Evolutionary conservation across 2,888 invertebrate species (phyloP), one percentile per base, ranked within the genome.

Genomic region (Eumerus sabulonum): DNA sequence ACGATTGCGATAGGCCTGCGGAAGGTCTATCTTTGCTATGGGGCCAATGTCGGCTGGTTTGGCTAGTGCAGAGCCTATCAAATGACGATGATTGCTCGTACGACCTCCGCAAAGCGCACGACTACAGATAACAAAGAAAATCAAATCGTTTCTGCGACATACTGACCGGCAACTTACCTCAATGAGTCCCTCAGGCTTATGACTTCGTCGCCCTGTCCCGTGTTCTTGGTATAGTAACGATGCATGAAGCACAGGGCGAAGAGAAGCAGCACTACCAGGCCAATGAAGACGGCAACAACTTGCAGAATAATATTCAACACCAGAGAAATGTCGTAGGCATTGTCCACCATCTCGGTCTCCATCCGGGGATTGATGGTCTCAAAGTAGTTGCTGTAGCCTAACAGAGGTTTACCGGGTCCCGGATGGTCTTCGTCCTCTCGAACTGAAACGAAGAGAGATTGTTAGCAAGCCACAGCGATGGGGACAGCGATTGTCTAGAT

Each of bases 11-110:
- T 94, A 97, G 0, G 96, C 93, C 51, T 92, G 91, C 0, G 94
- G 92, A 2, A 97, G 90, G 53, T 95, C 94, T 1, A 91, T 90
- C 84, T 92, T 93, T 1, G 93, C 90, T 84, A 97, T 93, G 0
- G 97, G 95, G 36, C 94, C 93, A 90, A 95, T 92, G 86, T 95
- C 95, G 0, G 96, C 94, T 1, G 95, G 95, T 84, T 93, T 93
- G 0, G 93, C 91, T 68, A 87, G 85, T 4, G 86, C 85, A 1
- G 88, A 85, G 81, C 91, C 94, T 76, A 94, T 91, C 17, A 94
- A 89, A 85, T 93, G 93, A 84, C 93, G 91, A 86, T 92, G 93
- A 85, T 92, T 90, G 72, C 86, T 86, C 4, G 86, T 86, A 9
- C 88, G 87, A 12, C 89, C 88, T 57, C 89, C 88, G 76, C 89